These are phyloP conservation scores for Aphidoletes aphidimyza DNA, from an alignment of 2,888 invertebrate species.

Conservation along the genomic window DNA sequence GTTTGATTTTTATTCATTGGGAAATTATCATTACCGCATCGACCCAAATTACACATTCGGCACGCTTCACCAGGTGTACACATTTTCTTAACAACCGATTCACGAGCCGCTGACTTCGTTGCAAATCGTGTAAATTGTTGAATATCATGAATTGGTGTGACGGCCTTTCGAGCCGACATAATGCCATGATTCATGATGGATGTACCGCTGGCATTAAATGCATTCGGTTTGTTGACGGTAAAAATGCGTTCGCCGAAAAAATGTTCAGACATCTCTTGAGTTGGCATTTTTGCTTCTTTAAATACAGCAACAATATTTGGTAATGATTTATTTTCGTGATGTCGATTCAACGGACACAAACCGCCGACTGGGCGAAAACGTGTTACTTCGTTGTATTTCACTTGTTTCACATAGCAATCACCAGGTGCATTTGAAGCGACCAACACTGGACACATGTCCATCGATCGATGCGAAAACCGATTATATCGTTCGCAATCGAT, in stretches of 20 bases:
- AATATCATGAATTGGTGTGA: constrained; percentile 50
- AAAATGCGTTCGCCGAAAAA: constrained; percentile 55
- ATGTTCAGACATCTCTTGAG: constrained; percentile 23
- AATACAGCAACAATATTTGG: constrained; percentile 59
- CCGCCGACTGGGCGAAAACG: constrained; percentile 48
- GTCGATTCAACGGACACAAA: constrained; percentile 58
- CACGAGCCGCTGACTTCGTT: constrained; percentile 28
- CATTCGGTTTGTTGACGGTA: constrained; percentile 41
- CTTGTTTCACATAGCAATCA: constrained; percentile 33
- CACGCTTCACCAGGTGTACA: constrained; percentile 44
- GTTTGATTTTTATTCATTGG: not conserved
- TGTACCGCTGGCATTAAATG: not conserved
- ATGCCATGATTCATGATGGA: constrained; percentile 47
- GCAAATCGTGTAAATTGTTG: constrained; percentile 36
- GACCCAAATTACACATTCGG: constrained; percentile 54
- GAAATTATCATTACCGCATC: constrained; percentile 16
- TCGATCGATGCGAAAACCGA: not conserved
- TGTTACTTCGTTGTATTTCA: constrained; percentile 51
- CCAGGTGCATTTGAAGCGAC: not conserved
- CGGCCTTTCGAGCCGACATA: constrained; percentile 34
- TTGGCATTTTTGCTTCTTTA: not conserved
- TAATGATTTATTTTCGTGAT: constrained; percentile 60
- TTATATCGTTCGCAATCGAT: not conserved
- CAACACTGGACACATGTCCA: not conserved
- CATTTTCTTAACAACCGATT: constrained; percentile 50